These are phyloP conservation scores for Acanthurus tractus DNA, from an alignment of 2,797 vertebrate genomes.

Conservation along the genomic window DNA sequence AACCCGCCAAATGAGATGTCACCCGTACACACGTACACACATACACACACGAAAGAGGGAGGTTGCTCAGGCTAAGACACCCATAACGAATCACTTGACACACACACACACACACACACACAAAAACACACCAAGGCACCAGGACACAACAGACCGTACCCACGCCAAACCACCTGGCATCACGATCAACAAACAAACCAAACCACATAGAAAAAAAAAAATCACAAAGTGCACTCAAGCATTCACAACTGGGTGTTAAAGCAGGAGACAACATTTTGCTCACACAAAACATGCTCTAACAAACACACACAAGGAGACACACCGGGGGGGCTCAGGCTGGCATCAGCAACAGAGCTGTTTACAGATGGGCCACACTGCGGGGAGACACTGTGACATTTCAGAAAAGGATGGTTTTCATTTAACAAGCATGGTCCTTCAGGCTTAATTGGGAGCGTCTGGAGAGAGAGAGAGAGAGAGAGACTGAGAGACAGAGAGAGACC, in stretches of 20 bases:
- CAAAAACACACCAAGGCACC: conserved; percentile 1
- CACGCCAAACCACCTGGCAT: conserved; percentile 23
- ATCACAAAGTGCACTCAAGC: conserved; percentile 26
- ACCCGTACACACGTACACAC: conserved; percentile 31
- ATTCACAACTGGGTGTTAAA: conserved; percentile 48
- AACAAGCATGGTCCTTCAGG: conserved; percentile 76
- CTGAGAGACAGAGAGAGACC: conserved; percentile 1
- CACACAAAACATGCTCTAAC: conserved; percentile 45
- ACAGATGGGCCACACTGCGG: conserved; percentile 74
- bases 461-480: conserved; percentile 30
- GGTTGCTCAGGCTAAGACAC: conserved; percentile 8
- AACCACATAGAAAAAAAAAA: neutral
- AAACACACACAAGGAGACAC: conserved; percentile 61
- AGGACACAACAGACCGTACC: conserved; percentile 13
- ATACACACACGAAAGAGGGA: neutral
- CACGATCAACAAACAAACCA: conserved; percentile 16
- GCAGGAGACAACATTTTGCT: conserved; percentile 52
- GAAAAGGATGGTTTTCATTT: conserved; percentile 79
- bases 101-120: conserved; percentile 34
- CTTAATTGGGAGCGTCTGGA: conserved; percentile 78
- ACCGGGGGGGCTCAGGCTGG: conserved; percentile 58
- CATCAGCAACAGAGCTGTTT: conserved; percentile 71
- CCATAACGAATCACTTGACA: conserved; percentile 51
- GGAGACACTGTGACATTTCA: conserved; percentile 81
- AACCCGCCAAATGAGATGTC: conserved; percentile 73